These are phyloP conservation scores for Parasteatoda lunata DNA, from an alignment of 2,888 invertebrate genomes.

Conservation along the genomic window DNA sequence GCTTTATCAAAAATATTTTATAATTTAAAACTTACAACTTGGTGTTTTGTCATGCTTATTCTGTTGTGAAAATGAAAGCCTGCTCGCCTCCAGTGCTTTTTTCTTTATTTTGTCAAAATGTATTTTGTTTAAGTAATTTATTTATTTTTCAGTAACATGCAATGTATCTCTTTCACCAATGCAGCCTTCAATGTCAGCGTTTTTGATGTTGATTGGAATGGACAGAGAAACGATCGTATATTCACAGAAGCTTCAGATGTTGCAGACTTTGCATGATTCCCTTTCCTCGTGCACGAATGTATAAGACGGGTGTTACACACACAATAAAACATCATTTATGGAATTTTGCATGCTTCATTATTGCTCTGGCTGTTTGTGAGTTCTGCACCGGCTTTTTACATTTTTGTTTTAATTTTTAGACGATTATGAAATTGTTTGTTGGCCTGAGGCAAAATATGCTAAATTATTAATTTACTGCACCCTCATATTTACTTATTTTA, in stretches of 20 bases:
- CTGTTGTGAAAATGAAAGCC: conserved; percentile 44
- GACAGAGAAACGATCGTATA: conserved; percentile 67
- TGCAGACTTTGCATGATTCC: conserved; percentile 62
- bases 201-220: conserved; percentile 68
- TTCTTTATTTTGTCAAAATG: conserved; percentile 45
- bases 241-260: conserved; percentile 65
- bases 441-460: no score
- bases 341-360: conserved; percentile 57
- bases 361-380: conserved; percentile 67
- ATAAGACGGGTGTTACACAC: conserved; percentile 29
- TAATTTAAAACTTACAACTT: neutral
- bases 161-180: conserved; percentile 64
- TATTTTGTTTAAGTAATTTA: conserved; percentile 62
- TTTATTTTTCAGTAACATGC: conserved; percentile 65
- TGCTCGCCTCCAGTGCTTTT: conserved; percentile 58
- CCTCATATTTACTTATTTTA: no score
- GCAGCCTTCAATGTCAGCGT: conserved; percentile 62
- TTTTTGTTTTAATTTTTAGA: conserved; percentile 21
- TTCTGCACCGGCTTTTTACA: conserved; percentile 60
- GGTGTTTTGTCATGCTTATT: conserved; percentile 33
- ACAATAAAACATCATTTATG: conserved; percentile 26
- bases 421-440: no score
- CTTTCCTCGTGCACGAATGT: conserved; percentile 35
- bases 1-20: conserved; percentile 3
- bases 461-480: no score